phyloP scores from a whole-genome alignment of 2,888 invertebrate genomes.

The Harpalus rufipes region DNA sequence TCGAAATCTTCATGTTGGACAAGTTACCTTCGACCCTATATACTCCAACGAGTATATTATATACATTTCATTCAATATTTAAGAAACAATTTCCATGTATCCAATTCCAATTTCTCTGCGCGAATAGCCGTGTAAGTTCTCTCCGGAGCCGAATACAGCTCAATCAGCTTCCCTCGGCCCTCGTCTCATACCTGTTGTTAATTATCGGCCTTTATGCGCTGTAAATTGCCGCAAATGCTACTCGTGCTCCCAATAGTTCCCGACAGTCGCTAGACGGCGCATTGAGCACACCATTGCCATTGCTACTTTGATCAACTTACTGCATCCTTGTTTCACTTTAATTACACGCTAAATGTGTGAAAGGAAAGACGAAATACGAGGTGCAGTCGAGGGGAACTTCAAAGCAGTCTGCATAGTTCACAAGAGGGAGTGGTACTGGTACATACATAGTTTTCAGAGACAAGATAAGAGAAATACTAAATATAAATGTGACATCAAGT shows the following conservation, averaged over 20 bases:
- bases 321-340: slow-evolving; percentile 24
- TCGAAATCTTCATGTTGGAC: no score
- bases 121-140: background rate
- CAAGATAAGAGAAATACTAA: background rate
- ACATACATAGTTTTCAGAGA: background rate
- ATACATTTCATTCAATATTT: background rate
- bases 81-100: background rate
- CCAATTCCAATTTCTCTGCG: background rate
- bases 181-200: slow-evolving; percentile 25
- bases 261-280: background rate
- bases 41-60: no score
- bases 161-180: background rate
- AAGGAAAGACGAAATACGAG: background rate
- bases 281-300: background rate
- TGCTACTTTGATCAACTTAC: slow-evolving; percentile 28
- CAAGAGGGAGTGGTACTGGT: background rate
- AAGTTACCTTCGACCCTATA: no score
- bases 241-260: slow-evolving; percentile 9
- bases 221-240: slow-evolving; percentile 21
- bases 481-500: background rate
- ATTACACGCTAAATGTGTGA: slow-evolving; percentile 39
- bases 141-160: background rate
- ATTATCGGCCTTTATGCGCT: slow-evolving; percentile 22
- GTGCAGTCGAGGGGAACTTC: background rate
- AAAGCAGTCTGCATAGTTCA: background rate